A percentile compares a stretch with the other conserved stretches of the same genome.
phyloP scores from a whole-genome alignment of 2,888 invertebrate genomes.

The Pimpla rufipes region DNA sequence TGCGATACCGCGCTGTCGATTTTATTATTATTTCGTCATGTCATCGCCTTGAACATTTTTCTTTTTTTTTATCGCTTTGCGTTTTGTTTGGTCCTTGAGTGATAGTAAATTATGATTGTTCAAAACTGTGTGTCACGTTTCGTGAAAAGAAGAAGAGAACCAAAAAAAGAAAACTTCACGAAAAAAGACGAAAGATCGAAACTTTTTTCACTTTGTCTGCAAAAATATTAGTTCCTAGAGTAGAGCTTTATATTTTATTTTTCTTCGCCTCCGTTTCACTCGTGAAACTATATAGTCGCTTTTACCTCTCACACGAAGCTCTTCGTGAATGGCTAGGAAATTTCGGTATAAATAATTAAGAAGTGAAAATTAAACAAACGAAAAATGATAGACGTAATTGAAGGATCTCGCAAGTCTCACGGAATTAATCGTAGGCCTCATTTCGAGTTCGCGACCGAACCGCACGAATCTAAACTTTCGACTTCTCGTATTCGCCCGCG shows the following conservation, averaged over 20 bases:
- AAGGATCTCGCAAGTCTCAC: background rate
- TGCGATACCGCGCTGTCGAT: slow-evolving; percentile 23
- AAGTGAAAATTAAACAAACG: slow-evolving; percentile 13
- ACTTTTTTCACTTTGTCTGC: slow-evolving; percentile 52
- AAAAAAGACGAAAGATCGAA: slow-evolving; percentile 52
- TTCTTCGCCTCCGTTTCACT: slow-evolving; percentile 59
- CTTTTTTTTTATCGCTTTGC: slow-evolving; percentile 19
- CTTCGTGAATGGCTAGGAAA: slow-evolving; percentile 56
- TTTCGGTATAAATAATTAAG: background rate
- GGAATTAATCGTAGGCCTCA: slow-evolving; percentile 40
- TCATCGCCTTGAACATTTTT: slow-evolving; percentile 19
- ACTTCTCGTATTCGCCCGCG: slow-evolving; percentile 70
- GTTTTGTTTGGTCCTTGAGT: slow-evolving; percentile 14
- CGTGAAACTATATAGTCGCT: slow-evolving; percentile 58
- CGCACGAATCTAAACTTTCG: slow-evolving; percentile 70
- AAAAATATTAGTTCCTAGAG: slow-evolving; percentile 49
- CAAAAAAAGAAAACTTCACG: slow-evolving; percentile 27
- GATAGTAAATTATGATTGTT: slow-evolving; percentile 36
- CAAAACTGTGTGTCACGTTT: slow-evolving; percentile 9
- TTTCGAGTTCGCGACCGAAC: slow-evolving; percentile 65
- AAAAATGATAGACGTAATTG: slow-evolving; percentile 25
- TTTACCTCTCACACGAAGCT: slow-evolving; percentile 55
- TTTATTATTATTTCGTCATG: slow-evolving; percentile 26
- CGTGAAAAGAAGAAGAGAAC: slow-evolving; percentile 21
- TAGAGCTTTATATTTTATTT: slow-evolving; percentile 56